phyloP scores from a whole-genome alignment of 2,888 invertebrate species.

The Synergus japonicus region DNA sequence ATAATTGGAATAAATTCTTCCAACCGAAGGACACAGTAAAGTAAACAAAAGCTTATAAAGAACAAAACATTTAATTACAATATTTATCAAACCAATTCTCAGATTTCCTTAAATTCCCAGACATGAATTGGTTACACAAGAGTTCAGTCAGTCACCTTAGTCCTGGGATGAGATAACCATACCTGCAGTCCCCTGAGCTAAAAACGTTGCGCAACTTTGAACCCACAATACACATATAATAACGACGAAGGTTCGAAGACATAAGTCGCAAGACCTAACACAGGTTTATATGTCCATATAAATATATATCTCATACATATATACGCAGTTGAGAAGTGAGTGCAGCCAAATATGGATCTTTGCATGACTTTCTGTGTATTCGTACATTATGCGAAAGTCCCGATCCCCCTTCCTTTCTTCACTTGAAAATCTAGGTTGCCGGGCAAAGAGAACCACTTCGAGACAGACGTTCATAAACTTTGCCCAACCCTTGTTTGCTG shows the following conservation, averaged over 20 bases:
- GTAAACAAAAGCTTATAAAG: too few species aligned
- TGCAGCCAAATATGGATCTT: conserved; percentile 21
- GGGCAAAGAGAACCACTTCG: conserved; percentile 30
- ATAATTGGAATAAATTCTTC: too few species aligned
- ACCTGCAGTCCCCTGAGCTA: not conserved
- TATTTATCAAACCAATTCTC: too few species aligned
- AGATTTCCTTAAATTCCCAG: too few species aligned
- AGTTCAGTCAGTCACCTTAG: conserved; percentile 18
- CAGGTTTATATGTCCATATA: not conserved
- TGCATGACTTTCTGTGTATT: not conserved
- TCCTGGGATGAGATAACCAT: conserved; percentile 14
- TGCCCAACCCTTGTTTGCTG: conserved; percentile 1
- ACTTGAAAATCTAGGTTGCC: conserved; percentile 28
- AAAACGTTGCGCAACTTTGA: not conserved
- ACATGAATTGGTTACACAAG: conserved; percentile 34
- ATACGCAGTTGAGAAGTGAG: not conserved
- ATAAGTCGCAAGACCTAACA: not conserved
- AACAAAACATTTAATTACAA: too few species aligned
- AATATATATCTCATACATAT: not conserved
- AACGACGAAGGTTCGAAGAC: not conserved
- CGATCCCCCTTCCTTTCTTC: not conserved
- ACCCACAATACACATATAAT: not conserved
- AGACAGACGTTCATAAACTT: conserved; percentile 22
- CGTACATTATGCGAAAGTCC: conserved; percentile 7
- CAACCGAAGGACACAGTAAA: too few species aligned